Base-by-base conservation (phyloP, 2,113 vertebrate species). In the Romanogobio albipinnatus region DNA sequence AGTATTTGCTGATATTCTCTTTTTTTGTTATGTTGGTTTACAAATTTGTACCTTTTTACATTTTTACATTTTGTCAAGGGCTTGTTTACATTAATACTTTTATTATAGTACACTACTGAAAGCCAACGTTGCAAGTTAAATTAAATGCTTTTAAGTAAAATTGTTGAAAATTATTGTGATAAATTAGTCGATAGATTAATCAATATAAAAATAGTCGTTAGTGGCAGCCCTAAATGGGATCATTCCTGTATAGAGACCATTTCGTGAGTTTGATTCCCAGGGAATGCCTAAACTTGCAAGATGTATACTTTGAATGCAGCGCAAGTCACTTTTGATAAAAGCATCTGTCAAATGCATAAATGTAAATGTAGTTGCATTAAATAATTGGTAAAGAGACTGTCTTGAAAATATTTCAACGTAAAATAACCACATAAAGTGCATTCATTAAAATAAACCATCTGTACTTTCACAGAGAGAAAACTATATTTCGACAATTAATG, bases 361-460 rank as follows among this genome's bases (percentile, higher is more conserved):
- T 75, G 24, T 75, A 49, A 47, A 49, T 74, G 13, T 56, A 76
- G 13, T 19, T 33, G 26, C 14, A 39, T 68, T 53, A 8, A 56
- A 3, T 17, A 13, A 76, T 33, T 39, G 7, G 3, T 19, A 51
- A 45, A 26, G 24, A 17, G 53, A 26, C 43, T 62, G 39, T 73
- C 29, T 29, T 58, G 17, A 47, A 49, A 11, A 71, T 22, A 56
- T 24, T 17, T 33, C 3, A 56, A 51, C 0, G 26, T 19, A 11
- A 36, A 77, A 17, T 2, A 6, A n/a, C 10, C 13, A 49, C 15
- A 71, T 45, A 26, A 78, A 13, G 29, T 33, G 49, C 83, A 71
- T 85, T 71, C 36, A 79, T 79, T 79, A 59, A 29, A 68, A 78
- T 1, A 78, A 19, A 47, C 49, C 79, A 68, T 68, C 36, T 85